Conservation (phyloP, 1,140 invertebrate genomes). For the Metopolophium dirhodum region DNA sequence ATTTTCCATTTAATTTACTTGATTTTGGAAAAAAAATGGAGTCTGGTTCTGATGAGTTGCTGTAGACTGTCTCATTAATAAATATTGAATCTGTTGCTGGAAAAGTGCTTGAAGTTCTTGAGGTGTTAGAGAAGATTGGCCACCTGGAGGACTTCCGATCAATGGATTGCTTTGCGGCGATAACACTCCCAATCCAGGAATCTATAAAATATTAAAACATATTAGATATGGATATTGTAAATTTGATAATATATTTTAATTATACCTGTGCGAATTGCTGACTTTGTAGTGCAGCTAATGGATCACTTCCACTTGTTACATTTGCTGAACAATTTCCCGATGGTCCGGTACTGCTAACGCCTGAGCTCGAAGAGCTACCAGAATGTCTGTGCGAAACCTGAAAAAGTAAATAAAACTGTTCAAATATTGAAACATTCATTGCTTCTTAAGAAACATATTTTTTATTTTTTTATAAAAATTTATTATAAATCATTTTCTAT, state of each 20-base stretch:
- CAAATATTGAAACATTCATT: slow-evolving; percentile 31
- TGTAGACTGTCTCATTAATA: slow-evolving; percentile 71
- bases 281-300: slow-evolving; percentile 46
- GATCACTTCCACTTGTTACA: slow-evolving; percentile 29
- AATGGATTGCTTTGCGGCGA: slow-evolving; percentile 49
- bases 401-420: slow-evolving; percentile 20
- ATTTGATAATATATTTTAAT: neutral
- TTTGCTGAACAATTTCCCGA: slow-evolving; percentile 44
- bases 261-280: slow-evolving; percentile 51
- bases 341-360: slow-evolving; percentile 51
- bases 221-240: neutral
- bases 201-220: neutral
- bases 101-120: slow-evolving; percentile 72
- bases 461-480: neutral
- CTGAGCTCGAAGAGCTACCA: slow-evolving; percentile 48
- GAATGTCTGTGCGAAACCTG: slow-evolving; percentile 53
- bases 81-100: slow-evolving; percentile 76
- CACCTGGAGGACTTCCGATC: slow-evolving; percentile 34
- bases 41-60: slow-evolving; percentile 69
- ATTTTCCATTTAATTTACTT: slow-evolving; percentile 66
- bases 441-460: neutral
- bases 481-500: neutral
- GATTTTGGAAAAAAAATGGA: slow-evolving; percentile 82
- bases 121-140: slow-evolving; percentile 65
- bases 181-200: slow-evolving; percentile 42